These are phyloP conservation scores for Rhea americana DNA, from an alignment of 2,113 vertebrate species.

Conservation along the genomic window DNA sequence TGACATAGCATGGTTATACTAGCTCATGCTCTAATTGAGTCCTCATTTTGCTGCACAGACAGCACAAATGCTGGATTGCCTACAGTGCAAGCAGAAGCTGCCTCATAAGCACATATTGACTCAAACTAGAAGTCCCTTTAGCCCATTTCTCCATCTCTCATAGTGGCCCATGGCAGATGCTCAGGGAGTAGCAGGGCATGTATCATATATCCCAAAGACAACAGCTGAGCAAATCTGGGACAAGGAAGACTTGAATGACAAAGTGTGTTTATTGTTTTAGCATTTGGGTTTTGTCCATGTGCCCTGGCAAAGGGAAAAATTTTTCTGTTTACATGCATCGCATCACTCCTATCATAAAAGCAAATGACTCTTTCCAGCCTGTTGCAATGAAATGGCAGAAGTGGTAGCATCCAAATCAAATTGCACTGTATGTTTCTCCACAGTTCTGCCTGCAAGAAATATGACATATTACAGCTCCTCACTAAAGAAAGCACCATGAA, in stretches of 20 bases:
- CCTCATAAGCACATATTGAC: conserved; percentile 12
- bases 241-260: conserved; percentile 15
- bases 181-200: conserved; percentile 19
- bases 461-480: not conserved
- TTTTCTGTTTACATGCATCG: not conserved
- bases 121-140: conserved; percentile 3
- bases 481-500: not conserved
- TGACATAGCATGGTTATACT: not conserved
- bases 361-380: not conserved
- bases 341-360: not conserved
- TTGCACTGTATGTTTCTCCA: not conserved
- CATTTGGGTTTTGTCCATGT: not conserved
- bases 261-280: not conserved
- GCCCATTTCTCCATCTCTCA: not conserved
- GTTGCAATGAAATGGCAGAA: not conserved
- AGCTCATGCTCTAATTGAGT: not conserved
- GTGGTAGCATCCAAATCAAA: not conserved
- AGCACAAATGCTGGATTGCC: not conserved
- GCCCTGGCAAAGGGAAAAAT: not conserved
- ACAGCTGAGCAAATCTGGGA: conserved; percentile 40
- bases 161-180: conserved; percentile 35
- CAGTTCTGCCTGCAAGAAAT: not conserved
- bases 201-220: conserved; percentile 31
- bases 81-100: not conserved
- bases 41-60: conserved; percentile 3